Evolutionary conservation across 2,113 vertebrate species (phyloP), one percentile per base, ranked within the genome.

Genomic region (Jaculus jaculus): DNA sequence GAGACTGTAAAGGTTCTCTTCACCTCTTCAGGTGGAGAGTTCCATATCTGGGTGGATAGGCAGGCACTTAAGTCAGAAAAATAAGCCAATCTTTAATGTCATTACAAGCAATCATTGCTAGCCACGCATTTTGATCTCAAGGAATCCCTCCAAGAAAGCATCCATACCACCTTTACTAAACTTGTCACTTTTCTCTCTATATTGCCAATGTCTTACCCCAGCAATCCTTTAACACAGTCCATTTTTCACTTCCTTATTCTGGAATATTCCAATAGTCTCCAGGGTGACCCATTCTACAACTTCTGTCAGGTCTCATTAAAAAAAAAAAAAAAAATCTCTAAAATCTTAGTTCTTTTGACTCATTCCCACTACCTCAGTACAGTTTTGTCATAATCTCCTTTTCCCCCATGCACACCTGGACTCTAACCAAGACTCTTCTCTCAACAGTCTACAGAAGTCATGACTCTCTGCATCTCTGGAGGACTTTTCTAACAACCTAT

Each of bases 1-100:
- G 34, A 68, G 34, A 34, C 13, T 5, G 23, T 17, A 63, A 20
- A 80, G 65, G 21, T 12, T 26, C 10, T 1, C 47, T 7, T 39
- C 20, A 30, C 1, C 47, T 51, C n/a, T 69, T 69, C 20, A 66
- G 9, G 60, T 54, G n/a, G 13, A 21, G n/a, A n/a, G 72, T 9
- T 39, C 86, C 42, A 58, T 12, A 21, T 42, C 77, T 20, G 26
- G 24, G 82, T 42, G n/a, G n/a, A n/a, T n/a, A 24, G 28, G 23
- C 0, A 80, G 42, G 34, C 61, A 11, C 69, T 10, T 28, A 68
- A 16, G 42, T 24, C 20, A n/a, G 79, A 69, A 8, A 34, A 71
- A 26, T 16, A 30, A 54, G 21, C 34, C 13, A 1, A 0, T 68
- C 39, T 51, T 60, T 17, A 11, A 0, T 1, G 17, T 7, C 42